Evolutionary conservation across 2,797 vertebrate species (phyloP).

Genomic region (Mormyrops attenuatus): DNA sequence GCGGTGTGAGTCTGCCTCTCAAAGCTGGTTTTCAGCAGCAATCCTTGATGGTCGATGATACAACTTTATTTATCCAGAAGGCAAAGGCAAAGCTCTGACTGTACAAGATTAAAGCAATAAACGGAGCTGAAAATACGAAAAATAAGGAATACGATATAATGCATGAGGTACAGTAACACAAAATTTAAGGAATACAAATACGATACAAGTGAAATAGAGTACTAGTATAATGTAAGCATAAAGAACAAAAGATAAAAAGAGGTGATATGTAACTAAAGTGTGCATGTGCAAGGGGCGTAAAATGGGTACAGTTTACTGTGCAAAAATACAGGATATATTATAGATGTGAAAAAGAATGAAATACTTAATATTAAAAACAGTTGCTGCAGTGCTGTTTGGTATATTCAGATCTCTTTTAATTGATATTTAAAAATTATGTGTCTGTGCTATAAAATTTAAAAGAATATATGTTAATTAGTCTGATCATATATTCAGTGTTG

Average conservation of each 20-base stretch:
- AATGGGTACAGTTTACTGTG: background rate
- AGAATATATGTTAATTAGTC: background rate
- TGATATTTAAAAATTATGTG: background rate
- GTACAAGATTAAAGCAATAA: background rate
- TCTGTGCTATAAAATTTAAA: background rate
- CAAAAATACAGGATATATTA: background rate
- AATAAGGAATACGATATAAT: background rate
- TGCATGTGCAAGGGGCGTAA: background rate
- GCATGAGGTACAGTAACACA: background rate
- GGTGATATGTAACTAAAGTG: background rate
- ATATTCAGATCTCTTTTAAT: background rate
- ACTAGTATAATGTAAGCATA: background rate
- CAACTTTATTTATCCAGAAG: background rate
- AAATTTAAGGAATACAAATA: background rate
- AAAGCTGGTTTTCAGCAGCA: background rate
- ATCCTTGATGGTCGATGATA: background rate
- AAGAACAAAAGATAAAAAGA: background rate
- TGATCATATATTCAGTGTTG: background rate
- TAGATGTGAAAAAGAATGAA: background rate
- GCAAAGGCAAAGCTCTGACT: background rate
- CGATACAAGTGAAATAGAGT: background rate
- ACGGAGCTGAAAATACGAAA: background rate
- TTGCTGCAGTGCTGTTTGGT: background rate
- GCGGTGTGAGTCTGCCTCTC: background rate
- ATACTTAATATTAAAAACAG: background rate